Conservation (phyloP, 2,888 invertebrate genomes). For the Drosophila greeni region DNA sequence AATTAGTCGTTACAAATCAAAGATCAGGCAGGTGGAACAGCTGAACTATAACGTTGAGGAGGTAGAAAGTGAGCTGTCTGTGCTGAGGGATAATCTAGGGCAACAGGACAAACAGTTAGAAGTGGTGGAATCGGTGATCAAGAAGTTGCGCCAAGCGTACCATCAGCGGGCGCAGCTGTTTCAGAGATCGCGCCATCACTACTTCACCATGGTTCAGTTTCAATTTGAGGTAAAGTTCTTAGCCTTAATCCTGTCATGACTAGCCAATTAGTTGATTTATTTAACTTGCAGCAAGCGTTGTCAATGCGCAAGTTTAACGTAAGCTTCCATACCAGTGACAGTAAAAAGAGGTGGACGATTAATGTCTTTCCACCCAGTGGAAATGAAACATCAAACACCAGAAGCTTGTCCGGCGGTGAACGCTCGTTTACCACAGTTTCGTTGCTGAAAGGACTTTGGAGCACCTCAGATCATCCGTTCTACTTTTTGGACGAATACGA, state of each 20-base stretch:
- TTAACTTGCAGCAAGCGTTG: slow-evolving; percentile 62
- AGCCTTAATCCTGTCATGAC: neutral
- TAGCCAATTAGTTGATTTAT: neutral
- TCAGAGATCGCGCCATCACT: slow-evolving; percentile 49
- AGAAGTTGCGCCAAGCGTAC: slow-evolving; percentile 47
- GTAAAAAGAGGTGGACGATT: slow-evolving; percentile 72
- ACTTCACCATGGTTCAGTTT: slow-evolving; percentile 68
- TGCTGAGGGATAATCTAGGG: slow-evolving; percentile 11
- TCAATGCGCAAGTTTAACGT: slow-evolving; percentile 73
- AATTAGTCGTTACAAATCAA: slow-evolving; percentile 72
- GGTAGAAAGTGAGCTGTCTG: slow-evolving; percentile 43
- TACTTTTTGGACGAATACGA: slow-evolving; percentile 97
- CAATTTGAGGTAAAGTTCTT: slow-evolving; percentile 70
- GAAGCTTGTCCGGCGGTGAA: slow-evolving; percentile 95
- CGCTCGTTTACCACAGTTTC: slow-evolving; percentile 96
- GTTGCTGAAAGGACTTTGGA: slow-evolving; percentile 95
- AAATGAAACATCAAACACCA: slow-evolving; percentile 79
- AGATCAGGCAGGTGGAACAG: slow-evolving; percentile 67
- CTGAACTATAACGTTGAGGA: slow-evolving; percentile 65
- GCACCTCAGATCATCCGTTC: slow-evolving; percentile 93
- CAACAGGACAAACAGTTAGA: slow-evolving; percentile 6
- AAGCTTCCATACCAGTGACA: slow-evolving; percentile 66
- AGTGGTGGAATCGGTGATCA: slow-evolving; percentile 30
- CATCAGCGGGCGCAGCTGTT: slow-evolving; percentile 48
- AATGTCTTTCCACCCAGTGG: slow-evolving; percentile 81